phyloP scores from a whole-genome alignment of 2,113 vertebrate genomes.

The Scophthalmus maximus region DNA sequence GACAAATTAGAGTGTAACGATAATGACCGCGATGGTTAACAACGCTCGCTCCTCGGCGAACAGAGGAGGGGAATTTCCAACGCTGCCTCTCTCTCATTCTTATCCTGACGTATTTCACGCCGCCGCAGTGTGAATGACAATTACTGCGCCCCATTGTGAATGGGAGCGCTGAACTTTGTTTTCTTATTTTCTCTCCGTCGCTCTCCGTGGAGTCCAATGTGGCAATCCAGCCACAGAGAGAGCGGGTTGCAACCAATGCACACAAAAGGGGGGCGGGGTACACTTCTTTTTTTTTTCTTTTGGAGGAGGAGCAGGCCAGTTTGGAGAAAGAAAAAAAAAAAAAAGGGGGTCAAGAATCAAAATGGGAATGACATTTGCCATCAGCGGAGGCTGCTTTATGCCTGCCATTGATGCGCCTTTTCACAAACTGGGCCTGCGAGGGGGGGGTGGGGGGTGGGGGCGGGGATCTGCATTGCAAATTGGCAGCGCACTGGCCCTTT shows the following conservation, averaged over 20 bases:
- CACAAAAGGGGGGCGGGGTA: constrained; percentile 47
- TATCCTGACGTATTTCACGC: constrained; percentile 69
- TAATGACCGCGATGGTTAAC: constrained; percentile 76
- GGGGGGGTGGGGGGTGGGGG: neutral
- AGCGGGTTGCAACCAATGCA: constrained; percentile 17
- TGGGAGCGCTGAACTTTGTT: constrained; percentile 63
- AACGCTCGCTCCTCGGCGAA: constrained; percentile 66
- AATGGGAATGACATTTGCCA: constrained; percentile 83
- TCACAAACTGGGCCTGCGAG: constrained; percentile 53
- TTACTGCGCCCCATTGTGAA: constrained; percentile 60
- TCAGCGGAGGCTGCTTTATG: constrained; percentile 61
- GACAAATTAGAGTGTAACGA: constrained; percentile 77
- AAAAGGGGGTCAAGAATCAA: constrained; percentile 77
- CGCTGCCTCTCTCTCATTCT: constrained; percentile 68
- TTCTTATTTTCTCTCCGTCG: constrained; percentile 31
- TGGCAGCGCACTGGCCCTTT: constrained; percentile 61
- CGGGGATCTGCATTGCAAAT: constrained; percentile 80
- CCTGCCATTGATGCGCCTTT: constrained; percentile 68
- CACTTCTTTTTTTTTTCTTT: neutral
- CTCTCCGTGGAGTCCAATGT: constrained; percentile 56
- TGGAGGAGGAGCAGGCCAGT: constrained; percentile 18
- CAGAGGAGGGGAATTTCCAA: constrained; percentile 60
- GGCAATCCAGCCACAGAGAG: constrained; percentile 43
- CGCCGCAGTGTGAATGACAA: constrained; percentile 68
- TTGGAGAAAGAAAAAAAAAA: constrained; percentile 1